Percentiles rank a stretch among this genome's conserved stretches.
Conservation (phyloP, 2,888 invertebrate genomes). For the Agrypnus murinus region DNA sequence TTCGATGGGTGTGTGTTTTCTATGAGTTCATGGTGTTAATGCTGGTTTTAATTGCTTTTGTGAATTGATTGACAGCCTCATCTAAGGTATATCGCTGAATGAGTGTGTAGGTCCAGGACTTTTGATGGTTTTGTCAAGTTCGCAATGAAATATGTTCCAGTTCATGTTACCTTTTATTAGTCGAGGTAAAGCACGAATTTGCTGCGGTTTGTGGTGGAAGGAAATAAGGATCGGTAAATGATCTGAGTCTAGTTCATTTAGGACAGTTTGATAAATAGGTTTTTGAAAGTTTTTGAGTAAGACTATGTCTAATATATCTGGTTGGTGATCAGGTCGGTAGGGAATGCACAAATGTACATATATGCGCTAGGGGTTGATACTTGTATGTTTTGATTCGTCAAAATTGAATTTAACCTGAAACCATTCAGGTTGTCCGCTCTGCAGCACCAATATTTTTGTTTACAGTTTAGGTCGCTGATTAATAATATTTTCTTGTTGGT, state of each 20-base stretch:
- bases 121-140: constrained; percentile 4
- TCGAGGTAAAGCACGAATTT: not conserved
- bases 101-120: not conserved
- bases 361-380: constrained; percentile 9
- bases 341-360: not conserved
- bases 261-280: constrained; percentile 17
- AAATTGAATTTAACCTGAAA: constrained; percentile 1
- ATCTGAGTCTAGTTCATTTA: constrained; percentile 17
- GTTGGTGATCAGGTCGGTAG: constrained; percentile 8
- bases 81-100: not conserved
- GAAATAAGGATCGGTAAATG: not conserved
- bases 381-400: constrained; percentile 1
- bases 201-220: not conserved
- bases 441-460: constrained; percentile 15
- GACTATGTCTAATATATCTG: constrained; percentile 20
- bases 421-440: constrained; percentile 17
- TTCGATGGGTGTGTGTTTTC: not conserved
- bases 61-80: not conserved
- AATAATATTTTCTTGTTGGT: not conserved
- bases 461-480: constrained; percentile 15
- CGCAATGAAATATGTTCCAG: constrained; percentile 4
- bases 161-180: not conserved
- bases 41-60: constrained; percentile 5
- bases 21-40: not conserved
- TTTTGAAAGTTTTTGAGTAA: constrained; percentile 15